Evolutionary conservation across 2,888 invertebrate species (phyloP).

Genomic region (Desoria tigrina): DNA sequence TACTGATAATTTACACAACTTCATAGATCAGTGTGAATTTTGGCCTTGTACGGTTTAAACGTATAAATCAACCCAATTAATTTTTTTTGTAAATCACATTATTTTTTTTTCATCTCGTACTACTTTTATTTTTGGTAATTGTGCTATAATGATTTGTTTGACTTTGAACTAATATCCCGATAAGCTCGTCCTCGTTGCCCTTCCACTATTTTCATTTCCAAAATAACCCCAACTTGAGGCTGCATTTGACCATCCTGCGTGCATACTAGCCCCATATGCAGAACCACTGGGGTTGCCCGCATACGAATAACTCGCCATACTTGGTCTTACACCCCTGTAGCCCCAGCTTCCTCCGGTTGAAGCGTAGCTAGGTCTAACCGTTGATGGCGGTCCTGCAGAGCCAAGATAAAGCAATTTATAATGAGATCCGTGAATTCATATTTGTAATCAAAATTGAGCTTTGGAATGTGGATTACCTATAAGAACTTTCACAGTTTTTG

Average conservation of each 20-base stretch:
- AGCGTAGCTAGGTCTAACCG: constrained; percentile 29
- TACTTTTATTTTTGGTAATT: no score
- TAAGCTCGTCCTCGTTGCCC: not conserved
- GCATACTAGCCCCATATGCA: not conserved
- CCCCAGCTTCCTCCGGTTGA: constrained; percentile 35
- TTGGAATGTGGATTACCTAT: no score
- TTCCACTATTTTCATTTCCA: not conserved
- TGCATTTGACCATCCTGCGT: not conserved
- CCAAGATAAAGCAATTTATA: no score
- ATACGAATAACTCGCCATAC: constrained; percentile 10
- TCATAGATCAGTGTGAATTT: no score
- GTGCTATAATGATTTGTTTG: no score
- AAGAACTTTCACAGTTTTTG: not conserved
- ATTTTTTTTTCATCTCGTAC: no score
- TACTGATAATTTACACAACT: no score
- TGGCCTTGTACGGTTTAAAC: no score
- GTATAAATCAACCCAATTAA: no score
- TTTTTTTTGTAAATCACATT: no score
- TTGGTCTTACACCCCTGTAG: constrained; percentile 1
- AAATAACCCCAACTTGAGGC: not conserved
- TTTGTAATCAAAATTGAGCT: no score
- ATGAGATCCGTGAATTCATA: not conserved
- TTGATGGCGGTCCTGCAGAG: constrained; percentile 11
- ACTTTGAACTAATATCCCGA: no score
- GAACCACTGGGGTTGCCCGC: constrained; percentile 19